Conservation (phyloP, 1,140 invertebrate genomes). For the Nephotettix cincticeps region DNA sequence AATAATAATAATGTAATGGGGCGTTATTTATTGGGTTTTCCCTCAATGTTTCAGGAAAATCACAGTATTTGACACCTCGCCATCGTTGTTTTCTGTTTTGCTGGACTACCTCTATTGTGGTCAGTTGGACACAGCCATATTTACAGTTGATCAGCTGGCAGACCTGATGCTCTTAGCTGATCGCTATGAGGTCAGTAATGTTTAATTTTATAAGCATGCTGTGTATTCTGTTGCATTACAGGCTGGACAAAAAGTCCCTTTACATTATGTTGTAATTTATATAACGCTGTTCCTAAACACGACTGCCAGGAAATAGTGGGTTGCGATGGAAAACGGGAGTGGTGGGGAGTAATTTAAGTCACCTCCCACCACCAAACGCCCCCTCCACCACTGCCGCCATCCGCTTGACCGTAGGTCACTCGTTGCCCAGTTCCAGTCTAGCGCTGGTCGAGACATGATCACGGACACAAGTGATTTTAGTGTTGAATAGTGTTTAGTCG, state of each 20-base stretch:
- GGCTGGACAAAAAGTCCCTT: too few relatives aligned
- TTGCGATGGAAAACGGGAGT: too few relatives aligned
- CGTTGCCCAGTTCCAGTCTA: not conserved
- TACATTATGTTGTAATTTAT: too few relatives aligned
- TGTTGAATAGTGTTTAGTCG: not conserved
- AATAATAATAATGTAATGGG: too few relatives aligned
- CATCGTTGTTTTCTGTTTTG: constrained; percentile 60
- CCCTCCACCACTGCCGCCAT: not conserved
- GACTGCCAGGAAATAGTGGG: too few relatives aligned
- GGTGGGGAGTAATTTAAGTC: too few relatives aligned
- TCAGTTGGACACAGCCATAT: constrained; percentile 51
- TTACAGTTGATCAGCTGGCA: constrained; percentile 60
- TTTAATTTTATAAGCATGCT: too few relatives aligned
- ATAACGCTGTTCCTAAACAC: too few relatives aligned
- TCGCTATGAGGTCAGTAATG: constrained; percentile 48
- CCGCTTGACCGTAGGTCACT: not conserved
- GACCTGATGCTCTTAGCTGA: constrained; percentile 62
- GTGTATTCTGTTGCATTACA: too few relatives aligned
- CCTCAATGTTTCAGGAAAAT: constrained; percentile 56
- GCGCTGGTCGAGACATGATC: not conserved
- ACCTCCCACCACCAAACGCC: too few relatives aligned
- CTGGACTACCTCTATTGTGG: constrained; percentile 66
- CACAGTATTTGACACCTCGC: constrained; percentile 62
- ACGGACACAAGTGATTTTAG: not conserved
- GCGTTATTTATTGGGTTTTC: not conserved